Conservation (phyloP, 2,797 vertebrate genomes). For the Aulostomus chinensis region DNA sequence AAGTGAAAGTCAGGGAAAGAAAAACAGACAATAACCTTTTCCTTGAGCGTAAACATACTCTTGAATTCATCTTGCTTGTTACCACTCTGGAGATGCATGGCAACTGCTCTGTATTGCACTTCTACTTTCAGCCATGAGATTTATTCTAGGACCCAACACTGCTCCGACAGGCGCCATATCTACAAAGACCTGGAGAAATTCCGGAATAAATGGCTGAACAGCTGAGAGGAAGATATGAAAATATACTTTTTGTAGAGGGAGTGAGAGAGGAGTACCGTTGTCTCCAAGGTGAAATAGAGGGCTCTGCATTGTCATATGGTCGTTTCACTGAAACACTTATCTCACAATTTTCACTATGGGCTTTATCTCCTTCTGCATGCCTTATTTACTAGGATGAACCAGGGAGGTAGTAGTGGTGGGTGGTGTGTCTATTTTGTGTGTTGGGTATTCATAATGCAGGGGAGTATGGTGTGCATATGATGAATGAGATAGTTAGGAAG, state of each 20-base stretch:
- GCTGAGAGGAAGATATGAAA: slow-evolving; percentile 62
- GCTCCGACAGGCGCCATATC: slow-evolving; percentile 46
- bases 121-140: slow-evolving; percentile 47
- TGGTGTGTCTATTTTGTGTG: slow-evolving; percentile 36
- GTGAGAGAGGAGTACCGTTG: slow-evolving; percentile 5
- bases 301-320: slow-evolving; percentile 59
- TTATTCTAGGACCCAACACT: slow-evolving; percentile 53
- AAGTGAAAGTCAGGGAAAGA: too few relatives aligned
- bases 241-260: slow-evolving; percentile 44
- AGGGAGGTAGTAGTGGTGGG: slow-evolving; percentile 34
- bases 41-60: slow-evolving; percentile 10
- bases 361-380: slow-evolving; percentile 59
- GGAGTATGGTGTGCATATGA: slow-evolving; percentile 79
- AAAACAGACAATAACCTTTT: too few relatives aligned
- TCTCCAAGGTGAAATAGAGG: slow-evolving; percentile 67
- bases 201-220: slow-evolving; percentile 55
- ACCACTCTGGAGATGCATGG: slow-evolving; percentile 21
- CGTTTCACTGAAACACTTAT: slow-evolving; percentile 68
- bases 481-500: slow-evolving; percentile 86
- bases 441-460: too few relatives aligned
- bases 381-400: slow-evolving; percentile 59
- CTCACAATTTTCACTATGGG: slow-evolving; percentile 53
- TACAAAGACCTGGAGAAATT: slow-evolving; percentile 53
- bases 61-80: slow-evolving; percentile 31
- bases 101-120: slow-evolving; percentile 40